Evolutionary conservation across 1,140 invertebrate species (phyloP).

Genomic region (Pseudomyrmex sp.): DNA sequence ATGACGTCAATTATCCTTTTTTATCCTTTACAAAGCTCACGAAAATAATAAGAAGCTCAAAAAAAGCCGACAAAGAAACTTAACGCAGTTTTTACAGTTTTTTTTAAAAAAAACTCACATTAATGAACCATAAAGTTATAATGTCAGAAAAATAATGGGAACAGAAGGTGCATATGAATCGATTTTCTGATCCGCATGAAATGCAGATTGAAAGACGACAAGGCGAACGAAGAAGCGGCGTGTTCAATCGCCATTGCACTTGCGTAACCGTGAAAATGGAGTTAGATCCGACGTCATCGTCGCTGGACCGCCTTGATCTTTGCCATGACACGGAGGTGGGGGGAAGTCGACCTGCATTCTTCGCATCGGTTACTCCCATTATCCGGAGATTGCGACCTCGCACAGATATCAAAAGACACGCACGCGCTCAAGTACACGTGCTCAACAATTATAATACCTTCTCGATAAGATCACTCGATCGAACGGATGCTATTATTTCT

Average conservation of each 20-base stretch:
- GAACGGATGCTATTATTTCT: too few relatives aligned
- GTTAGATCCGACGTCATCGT: constrained; percentile 46
- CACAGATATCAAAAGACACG: constrained; percentile 60
- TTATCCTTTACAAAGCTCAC: neutral
- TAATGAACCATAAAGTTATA: neutral
- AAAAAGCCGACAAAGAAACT: constrained; percentile 22
- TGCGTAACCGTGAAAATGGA: constrained; percentile 66
- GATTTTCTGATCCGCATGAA: constrained; percentile 2
- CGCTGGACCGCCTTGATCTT: constrained; percentile 75
- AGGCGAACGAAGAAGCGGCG: neutral
- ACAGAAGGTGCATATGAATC: neutral
- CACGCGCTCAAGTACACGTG: constrained; percentile 59
- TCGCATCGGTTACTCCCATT: constrained; percentile 72
- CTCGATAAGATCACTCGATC: constrained; percentile 3
- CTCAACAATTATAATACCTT: constrained; percentile 62
- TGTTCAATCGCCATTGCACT: constrained; percentile 16
- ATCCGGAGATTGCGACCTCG: constrained; percentile 69
- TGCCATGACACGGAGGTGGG: constrained; percentile 56
- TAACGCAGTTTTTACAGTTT: constrained; percentile 32
- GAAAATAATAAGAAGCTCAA: neutral
- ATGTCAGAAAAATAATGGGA: neutral
- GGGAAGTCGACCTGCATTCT: constrained; percentile 73
- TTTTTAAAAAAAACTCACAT: neutral
- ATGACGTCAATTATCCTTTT: constrained; percentile 45
- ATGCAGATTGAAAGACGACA: neutral